These are phyloP conservation scores for Archaeoteleia sp. DNA, from an alignment of 2,888 invertebrate species.

Conservation along the genomic window DNA sequence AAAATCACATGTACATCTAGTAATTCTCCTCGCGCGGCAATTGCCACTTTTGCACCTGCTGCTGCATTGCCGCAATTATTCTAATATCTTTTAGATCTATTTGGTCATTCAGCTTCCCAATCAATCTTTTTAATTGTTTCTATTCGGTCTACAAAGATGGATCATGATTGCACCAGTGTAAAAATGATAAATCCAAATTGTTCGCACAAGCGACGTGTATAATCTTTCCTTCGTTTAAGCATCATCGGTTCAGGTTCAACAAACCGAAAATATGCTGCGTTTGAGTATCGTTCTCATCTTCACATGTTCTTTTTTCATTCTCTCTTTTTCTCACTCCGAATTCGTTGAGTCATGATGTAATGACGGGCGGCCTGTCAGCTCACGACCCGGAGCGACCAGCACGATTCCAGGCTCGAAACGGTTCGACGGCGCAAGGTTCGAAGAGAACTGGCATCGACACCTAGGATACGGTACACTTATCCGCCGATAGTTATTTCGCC, in stretches of 20 bases:
- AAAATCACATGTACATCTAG: slow-evolving; percentile 36
- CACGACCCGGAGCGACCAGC: slow-evolving; percentile 59
- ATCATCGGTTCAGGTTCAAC: slow-evolving; percentile 45
- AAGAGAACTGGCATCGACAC: slow-evolving; percentile 57
- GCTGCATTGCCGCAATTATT: slow-evolving; percentile 6
- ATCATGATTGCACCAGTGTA: too few relatives aligned
- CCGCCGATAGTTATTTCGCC: slow-evolving; percentile 43
- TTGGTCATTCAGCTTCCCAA: too few relatives aligned
- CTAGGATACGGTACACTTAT: slow-evolving; percentile 54
- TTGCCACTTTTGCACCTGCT: slow-evolving; percentile 8
- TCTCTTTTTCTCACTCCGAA: slow-evolving; percentile 54
- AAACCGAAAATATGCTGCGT: slow-evolving; percentile 54
- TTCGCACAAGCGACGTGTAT: not conserved
- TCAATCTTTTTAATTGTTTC: slow-evolving; percentile 10
- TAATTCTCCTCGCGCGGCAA: slow-evolving; percentile 1
- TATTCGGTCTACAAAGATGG: too few relatives aligned
- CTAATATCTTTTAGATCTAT: not conserved
- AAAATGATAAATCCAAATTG: slow-evolving; percentile 5
- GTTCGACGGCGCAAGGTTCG: slow-evolving; percentile 53
- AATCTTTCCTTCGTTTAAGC: not conserved
- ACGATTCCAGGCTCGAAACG: slow-evolving; percentile 62
- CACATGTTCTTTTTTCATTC: slow-evolving; percentile 46
- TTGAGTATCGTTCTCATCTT: slow-evolving; percentile 47
- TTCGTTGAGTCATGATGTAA: slow-evolving; percentile 74
- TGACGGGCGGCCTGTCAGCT: slow-evolving; percentile 72